Conservation (phyloP, 1,140 invertebrate genomes). For the Drosophila kurseongensis region DNA sequence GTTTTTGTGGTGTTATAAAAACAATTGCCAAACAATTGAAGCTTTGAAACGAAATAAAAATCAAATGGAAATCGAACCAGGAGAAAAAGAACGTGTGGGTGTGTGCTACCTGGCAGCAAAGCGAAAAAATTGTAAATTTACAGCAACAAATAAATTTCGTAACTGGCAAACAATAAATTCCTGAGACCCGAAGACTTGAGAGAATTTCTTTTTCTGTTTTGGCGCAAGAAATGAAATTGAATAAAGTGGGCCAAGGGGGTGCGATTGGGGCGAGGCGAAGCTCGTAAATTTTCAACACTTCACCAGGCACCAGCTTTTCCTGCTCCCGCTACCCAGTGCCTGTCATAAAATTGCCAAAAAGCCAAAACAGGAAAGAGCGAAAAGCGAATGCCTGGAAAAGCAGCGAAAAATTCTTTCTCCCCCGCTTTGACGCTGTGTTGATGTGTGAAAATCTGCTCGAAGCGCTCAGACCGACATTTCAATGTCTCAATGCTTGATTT, state of each 20-base stretch:
- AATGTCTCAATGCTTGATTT: constrained; percentile 44
- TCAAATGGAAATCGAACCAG: constrained; percentile 40
- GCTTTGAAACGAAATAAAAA: constrained; percentile 52
- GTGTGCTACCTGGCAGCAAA: constrained; percentile 25
- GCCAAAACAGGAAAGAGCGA: constrained; percentile 46
- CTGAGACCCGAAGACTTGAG: constrained; percentile 68
- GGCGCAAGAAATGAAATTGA: constrained; percentile 54
- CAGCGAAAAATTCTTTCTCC: constrained; percentile 37
- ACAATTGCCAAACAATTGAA: constrained; percentile 74
- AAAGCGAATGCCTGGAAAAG: constrained; percentile 31
- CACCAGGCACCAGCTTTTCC: constrained; percentile 55
- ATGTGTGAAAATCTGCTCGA: constrained; percentile 68
- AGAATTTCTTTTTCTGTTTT: constrained; percentile 53
- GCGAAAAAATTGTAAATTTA: constrained; percentile 75
- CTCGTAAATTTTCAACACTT: constrained; percentile 80
- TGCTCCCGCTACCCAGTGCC: neutral
- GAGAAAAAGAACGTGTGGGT: constrained; percentile 1
- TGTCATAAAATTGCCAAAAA: constrained; percentile 73
- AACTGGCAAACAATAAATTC: constrained; percentile 82
- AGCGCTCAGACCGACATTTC: constrained; percentile 24
- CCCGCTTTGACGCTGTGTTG: constrained; percentile 46
- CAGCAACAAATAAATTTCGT: constrained; percentile 79
- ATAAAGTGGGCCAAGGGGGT: constrained; percentile 41
- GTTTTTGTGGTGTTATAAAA: constrained; percentile 69
- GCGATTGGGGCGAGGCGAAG: constrained; percentile 15